Evolutionary conservation across 2,797 vertebrate species (phyloP).

Genomic region (Scarus forsteni): DNA sequence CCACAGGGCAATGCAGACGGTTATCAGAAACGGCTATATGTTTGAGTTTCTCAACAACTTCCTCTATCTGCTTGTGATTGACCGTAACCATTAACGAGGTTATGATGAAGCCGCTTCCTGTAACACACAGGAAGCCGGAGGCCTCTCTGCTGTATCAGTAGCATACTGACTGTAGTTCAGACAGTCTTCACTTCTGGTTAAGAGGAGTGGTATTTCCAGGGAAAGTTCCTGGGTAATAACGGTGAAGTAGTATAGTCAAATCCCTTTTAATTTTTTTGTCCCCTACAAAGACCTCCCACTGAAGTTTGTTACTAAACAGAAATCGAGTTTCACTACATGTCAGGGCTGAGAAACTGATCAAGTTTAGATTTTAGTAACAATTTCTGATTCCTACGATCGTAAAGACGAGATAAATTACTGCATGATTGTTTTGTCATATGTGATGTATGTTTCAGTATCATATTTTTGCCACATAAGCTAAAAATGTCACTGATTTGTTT

Average conservation of each 20-base stretch:
- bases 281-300: neutral
- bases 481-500: no score
- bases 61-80: conserved; percentile 15
- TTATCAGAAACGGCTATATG: conserved; percentile 9
- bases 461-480: no score
- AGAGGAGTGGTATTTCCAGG: neutral
- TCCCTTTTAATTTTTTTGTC: neutral
- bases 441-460: no score
- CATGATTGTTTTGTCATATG: no score
- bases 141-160: neutral
- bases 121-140: neutral
- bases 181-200: neutral
- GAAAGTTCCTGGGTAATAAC: neutral
- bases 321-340: no score
- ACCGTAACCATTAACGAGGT: conserved; percentile 30
- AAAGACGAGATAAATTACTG: no score
- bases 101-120: neutral
- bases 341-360: no score
- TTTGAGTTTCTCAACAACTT: conserved; percentile 47
- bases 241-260: neutral
- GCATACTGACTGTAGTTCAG: neutral
- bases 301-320: neutral
- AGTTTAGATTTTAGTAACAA: no score
- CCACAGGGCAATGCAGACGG: conserved; percentile 3
- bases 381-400: no score